These are phyloP conservation scores for Leucozona laternaria DNA, from an alignment of 2,888 invertebrate genomes.

Conservation along the genomic window DNA sequence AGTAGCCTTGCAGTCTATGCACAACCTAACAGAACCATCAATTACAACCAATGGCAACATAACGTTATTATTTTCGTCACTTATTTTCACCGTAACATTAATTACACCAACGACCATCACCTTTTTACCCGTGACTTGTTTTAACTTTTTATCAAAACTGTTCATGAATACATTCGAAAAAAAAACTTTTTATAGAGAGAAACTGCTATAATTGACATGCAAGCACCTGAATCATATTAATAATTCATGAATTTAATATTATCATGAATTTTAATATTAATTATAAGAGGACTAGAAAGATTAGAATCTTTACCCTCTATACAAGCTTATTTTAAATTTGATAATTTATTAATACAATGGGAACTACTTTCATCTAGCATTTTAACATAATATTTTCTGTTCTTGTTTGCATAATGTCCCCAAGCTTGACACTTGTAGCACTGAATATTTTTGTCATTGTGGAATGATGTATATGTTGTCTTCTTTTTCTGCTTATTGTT, in stretches of 20 bases:
- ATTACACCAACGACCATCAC: conserved; percentile 51
- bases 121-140: conserved; percentile 41
- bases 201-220: conserved; percentile 30
- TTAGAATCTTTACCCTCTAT: background rate
- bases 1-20: conserved; percentile 79
- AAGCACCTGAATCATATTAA: conserved; percentile 61
- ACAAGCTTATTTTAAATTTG: too few relatives aligned
- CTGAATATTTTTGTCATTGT: conserved; percentile 6
- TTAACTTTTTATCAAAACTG: conserved; percentile 16
- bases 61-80: conserved; percentile 1
- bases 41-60: conserved; percentile 53
- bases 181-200: conserved; percentile 50
- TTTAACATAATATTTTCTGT: too few relatives aligned
- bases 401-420: conserved; percentile 3
- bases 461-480: background rate
- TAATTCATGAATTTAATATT: conserved; percentile 20
- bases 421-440: conserved; percentile 16
- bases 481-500: background rate
- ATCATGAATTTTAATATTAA: conserved; percentile 9
- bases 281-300: conserved; percentile 5
- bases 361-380: too few relatives aligned
- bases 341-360: too few relatives aligned
- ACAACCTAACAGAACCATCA: conserved; percentile 76
- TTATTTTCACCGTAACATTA: conserved; percentile 22
- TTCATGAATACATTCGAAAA: conserved; percentile 35